Evolutionary conservation across 2,888 invertebrate genomes (phyloP), one percentile per base, ranked within the genome.

Genomic region (Tetragnatha montana): DNA sequence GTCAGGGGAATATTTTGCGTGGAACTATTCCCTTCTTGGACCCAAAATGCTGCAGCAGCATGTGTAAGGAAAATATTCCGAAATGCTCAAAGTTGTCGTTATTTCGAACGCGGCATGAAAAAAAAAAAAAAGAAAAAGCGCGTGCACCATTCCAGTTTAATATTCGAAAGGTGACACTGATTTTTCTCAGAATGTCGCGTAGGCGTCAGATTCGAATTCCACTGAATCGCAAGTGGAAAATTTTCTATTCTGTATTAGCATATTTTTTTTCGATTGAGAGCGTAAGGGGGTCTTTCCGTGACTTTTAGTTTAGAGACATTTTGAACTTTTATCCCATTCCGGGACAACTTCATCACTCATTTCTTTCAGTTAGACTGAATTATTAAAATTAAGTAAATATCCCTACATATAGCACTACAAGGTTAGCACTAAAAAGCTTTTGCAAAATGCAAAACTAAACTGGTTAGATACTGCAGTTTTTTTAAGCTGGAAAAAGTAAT

Each of bases 81-180:
- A 60, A 60, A 6, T 60, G 60, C 60, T 60, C 60, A 17, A 60
- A 60, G 78, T 21, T 78, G 60, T 51, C 60, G 14, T 22, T 60
- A 60, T 78, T 78, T 78, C 21, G 17, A 6, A 17, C 22, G 8
- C 60, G 6, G 14, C 14, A 60, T n/a, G n/a, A n/a, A n/a, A n/a
- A n/a, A n/a, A n/a, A n/a, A n/a, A n/a, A n/a, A n/a, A 76, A 47
- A 49, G 75, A 60, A 12, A 78, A 60, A 60, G 17, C 60, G 8
- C 12, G 14, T 60, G 17, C 7, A 6, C 22, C 0, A 60, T 78
- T 78, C 51, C n/a, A 78, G 51, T 60, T 78, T 51, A 78, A 78
- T 78, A 78, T 78, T 78, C 51, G 21, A 78, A 78, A 19, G 78
- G 19, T 51, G 51, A 78, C 78, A 78, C 22, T 60, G 60, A 78